Evolutionary conservation across 2,797 vertebrate species (phyloP), one percentile per base, ranked within the genome.

Genomic region (Sebastes nivosus): DNA sequence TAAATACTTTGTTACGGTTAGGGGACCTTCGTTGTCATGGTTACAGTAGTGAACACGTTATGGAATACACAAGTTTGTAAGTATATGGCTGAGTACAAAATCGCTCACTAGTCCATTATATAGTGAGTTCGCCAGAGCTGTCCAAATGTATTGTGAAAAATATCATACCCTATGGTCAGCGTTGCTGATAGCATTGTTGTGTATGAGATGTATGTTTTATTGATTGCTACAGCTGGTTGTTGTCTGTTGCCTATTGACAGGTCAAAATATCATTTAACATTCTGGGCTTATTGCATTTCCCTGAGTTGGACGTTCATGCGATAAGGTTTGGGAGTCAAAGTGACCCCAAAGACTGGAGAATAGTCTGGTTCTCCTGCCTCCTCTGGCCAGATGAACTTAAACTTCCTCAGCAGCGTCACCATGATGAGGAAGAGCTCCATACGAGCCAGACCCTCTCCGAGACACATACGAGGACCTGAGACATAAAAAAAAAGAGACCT

Each of bases 391-490:
- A 86, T 55, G 74, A 95, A 95, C 74, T 82, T 81, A 61, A 94
- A 96, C 70, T 76, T 94, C 73, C 85, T 92, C 74, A 96, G 88
- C 71, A 95, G 86, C 4, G 92, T 95, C 36, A 94, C 94, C 2
- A 76, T 58, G 54, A 95, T 85, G 75, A 96, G 83, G 88, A 95
- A 95, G 55, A 96, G 93, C 88, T 96, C 94, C 93, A 95, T 95
- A 20, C 94, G 95, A n/a, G 95, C 95, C 81, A 96, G 81, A 77
- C 91, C 71, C 58, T 95, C 94, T 73, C 95, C 93, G 0, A 95
- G 92, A 90, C 95, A 96, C 84, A 93, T 72, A 12, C 95, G 92
- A 42, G 92, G 85, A 58, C 95, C 95, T 96, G 74, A 4, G 58
- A 34, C 2, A 46, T 2, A 2, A 25, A 25, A 34, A 29, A 67